A percentile compares a stretch with the other conserved stretches of the same genome.
Evolutionary conservation across 2,113 vertebrate genomes (phyloP).

Genomic region (Macaca mulatta): DNA sequence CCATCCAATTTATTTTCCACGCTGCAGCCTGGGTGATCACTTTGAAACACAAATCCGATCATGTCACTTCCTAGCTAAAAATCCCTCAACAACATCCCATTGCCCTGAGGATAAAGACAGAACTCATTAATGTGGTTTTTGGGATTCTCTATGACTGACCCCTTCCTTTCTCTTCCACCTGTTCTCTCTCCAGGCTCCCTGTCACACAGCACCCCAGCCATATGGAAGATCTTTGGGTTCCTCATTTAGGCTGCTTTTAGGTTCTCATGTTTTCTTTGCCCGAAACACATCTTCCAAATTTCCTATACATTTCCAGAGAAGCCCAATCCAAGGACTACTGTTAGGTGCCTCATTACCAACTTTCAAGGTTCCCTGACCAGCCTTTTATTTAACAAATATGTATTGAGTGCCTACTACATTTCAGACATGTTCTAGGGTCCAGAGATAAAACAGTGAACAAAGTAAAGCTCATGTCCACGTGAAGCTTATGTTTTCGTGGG

Average conservation of each 20-base stretch:
- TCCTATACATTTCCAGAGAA: neutral
- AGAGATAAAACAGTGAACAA: neutral
- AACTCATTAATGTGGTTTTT: constrained; percentile 3
- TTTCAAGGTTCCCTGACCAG: neutral
- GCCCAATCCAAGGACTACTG: neutral
- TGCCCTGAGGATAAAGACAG: constrained; percentile 23
- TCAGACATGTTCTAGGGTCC: neutral
- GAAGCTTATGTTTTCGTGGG: neutral
- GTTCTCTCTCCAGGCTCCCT: neutral
- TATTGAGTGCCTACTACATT: neutral
- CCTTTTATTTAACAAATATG: neutral
- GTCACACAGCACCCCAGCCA: neutral
- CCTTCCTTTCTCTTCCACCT: neutral
- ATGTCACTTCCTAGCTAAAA: constrained; percentile 47
- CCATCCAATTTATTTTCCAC: constrained; percentile 30
- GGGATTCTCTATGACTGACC: neutral
- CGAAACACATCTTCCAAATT: neutral
- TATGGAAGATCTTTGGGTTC: neutral
- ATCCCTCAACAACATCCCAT: neutral
- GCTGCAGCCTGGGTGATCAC: constrained; percentile 22
- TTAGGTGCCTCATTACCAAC: neutral
- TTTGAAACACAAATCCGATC: constrained; percentile 51
- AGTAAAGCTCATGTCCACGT: neutral
- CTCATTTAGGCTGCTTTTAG: neutral
- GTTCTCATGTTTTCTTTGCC: neutral